Evolutionary conservation across 2,797 vertebrate genomes (phyloP).

Genomic region (Pangasius macronema): DNA sequence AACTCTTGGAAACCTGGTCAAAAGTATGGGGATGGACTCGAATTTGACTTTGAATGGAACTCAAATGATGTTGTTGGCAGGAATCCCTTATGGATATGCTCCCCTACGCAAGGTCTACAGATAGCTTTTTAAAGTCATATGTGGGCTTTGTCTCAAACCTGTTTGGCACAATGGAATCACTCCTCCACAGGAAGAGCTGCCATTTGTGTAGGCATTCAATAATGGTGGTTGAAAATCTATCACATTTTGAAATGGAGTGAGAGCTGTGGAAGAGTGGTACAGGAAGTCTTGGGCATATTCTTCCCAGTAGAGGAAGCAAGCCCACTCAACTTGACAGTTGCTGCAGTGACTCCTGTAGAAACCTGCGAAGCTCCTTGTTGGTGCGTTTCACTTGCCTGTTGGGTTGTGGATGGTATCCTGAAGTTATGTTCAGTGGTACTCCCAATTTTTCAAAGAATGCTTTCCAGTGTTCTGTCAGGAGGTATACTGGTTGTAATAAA

Average conservation of each 20-base stretch:
- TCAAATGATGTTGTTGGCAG: not conserved
- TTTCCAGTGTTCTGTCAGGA: not conserved
- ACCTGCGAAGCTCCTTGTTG: not conserved
- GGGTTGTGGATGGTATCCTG: not conserved
- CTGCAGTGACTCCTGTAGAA: conserved; percentile 6
- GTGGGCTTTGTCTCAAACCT: conserved; percentile 32
- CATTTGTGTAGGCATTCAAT: conserved; percentile 31
- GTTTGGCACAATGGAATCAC: conserved; percentile 18
- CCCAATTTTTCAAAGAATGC: not conserved
- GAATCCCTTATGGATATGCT: not conserved
- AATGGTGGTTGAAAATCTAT: conserved; percentile 17
- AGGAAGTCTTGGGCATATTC: conserved; percentile 13
- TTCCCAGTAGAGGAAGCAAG: conserved; percentile 6
- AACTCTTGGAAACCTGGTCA: not conserved
- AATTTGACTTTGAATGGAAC: not conserved
- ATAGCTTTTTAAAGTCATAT: conserved; percentile 25
- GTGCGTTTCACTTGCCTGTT: not conserved
- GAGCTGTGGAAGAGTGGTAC: not conserved
- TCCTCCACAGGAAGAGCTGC: conserved; percentile 29
- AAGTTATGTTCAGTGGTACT: not conserved
- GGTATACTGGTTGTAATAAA: not conserved
- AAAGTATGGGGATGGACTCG: not conserved
- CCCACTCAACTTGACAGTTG: conserved; percentile 25
- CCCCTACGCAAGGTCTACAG: not conserved
- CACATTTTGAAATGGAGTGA: conserved; percentile 25